These are phyloP conservation scores for Drosophila siamana DNA, from an alignment of 2,888 invertebrate species.

Conservation along the genomic window DNA sequence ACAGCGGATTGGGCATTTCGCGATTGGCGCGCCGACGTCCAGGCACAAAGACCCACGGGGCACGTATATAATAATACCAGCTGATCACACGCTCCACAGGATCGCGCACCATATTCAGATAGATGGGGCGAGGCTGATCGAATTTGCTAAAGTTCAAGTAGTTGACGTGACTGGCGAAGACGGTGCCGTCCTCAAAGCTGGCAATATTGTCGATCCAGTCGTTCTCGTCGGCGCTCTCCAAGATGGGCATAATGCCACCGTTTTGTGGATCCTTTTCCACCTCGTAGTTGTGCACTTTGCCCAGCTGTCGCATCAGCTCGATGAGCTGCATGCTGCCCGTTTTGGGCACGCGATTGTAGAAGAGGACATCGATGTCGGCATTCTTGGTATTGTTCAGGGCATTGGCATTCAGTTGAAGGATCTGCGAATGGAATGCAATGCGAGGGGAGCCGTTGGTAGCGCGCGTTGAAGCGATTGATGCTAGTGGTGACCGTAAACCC, in stretches of 20 bases:
- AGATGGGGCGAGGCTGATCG: conserved; percentile 92
- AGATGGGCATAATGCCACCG: conserved; percentile 68
- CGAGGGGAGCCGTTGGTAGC: conserved; percentile 9
- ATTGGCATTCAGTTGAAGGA: conserved; percentile 88
- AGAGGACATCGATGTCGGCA: conserved; percentile 90
- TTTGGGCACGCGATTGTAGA: conserved; percentile 86
- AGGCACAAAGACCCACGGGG: conserved; percentile 96
- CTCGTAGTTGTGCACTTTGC: conserved; percentile 75
- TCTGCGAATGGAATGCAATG: conserved; percentile 73
- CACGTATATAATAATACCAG: conserved; percentile 95
- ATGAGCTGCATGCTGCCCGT: conserved; percentile 82
- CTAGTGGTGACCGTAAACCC: conserved; percentile 30
- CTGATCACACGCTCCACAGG: conserved; percentile 95
- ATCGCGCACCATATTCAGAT: conserved; percentile 95
- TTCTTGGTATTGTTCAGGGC: conserved; percentile 92
- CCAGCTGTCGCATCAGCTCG: conserved; percentile 76
- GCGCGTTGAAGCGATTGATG: conserved; percentile 2
- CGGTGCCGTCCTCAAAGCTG: conserved; percentile 75
- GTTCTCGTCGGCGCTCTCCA: conserved; percentile 65
- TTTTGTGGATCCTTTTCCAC: conserved; percentile 79
- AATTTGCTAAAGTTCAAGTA: conserved; percentile 85
- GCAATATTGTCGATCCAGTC: conserved; percentile 78
- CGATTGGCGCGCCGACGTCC: conserved; percentile 88
- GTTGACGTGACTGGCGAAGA: conserved; percentile 82
- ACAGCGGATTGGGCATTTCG: conserved; percentile 91